Evolutionary conservation across 2,888 invertebrate species (phyloP), one percentile per base, ranked within the genome.

Genomic region (Ferrisia virgata): DNA sequence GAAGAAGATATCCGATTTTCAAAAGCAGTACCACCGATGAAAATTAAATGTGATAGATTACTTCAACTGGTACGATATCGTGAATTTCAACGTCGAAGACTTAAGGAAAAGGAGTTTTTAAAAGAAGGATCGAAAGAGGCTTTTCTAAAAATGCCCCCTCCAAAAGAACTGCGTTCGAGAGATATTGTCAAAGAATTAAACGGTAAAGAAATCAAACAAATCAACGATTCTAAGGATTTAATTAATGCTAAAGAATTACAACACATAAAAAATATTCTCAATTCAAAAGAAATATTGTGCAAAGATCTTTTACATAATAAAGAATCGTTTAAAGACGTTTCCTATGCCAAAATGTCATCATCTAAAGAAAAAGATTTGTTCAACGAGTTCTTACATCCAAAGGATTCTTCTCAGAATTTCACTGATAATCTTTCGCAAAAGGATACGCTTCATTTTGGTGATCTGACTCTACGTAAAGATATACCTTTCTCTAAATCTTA

Each of bases 1-100:
- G 83, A 83, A 33, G 76, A 83, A 31, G 83, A 83, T 47, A 83
- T 76, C 25, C 43, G 83, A 25, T 83, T 83, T 18, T 83, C 83
- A 11, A 83, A 83, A 43, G 76, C 76, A 3, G 76, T 76, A 76
- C 83, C 83, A n/a, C 83, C 83, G n/a, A 69, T 76, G 31, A 83
- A 83, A 83, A 40, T 76, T 9, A 83, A 83, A 43, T 47, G 83
- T 28, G 83, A 83, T 43, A 83, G 76, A 47, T 47, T 83, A 28
- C 39, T 83, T 0, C 43, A 83, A 31, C 47, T 83, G 0, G 83
- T 83, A 0, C 83, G 72, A 0, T 76, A 83, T 31, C 25, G 83
- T 18, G 83, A 83, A 40, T 83, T 76, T 76, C 83, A 83, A 13
- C 39, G 72, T 8, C n/a, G 76, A 43, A 18, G 76, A 9, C 43